Evolutionary conservation across 2,113 vertebrate genomes (phyloP), one percentile per base, ranked within the genome.

Genomic region (Tyto alba): DNA sequence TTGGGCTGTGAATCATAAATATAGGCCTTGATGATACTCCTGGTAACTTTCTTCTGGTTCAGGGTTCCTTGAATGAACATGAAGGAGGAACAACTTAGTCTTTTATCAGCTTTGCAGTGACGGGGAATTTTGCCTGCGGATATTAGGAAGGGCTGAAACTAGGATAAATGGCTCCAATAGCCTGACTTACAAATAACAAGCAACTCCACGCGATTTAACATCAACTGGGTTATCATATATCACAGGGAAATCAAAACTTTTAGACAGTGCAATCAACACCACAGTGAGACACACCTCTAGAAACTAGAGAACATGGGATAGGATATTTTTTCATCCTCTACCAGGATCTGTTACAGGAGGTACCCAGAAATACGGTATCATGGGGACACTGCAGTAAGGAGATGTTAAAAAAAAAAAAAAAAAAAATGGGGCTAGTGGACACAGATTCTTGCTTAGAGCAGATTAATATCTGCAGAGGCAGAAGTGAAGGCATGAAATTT

Each of bases 121-220:
- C 4, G 55, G 48, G 40, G 55, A 92, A 94, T 95, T 93, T 96
- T 92, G 95, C 95, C 96, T 48, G 83, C 95, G 94, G 95, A 76
- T 82, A 92, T 89, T 69, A 85, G 91, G 86, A 96, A 92, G 41
- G 79, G 76, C 53, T 97, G 86, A 96, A 97, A 96, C 69, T 10
- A 95, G 95, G 93, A 97, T 94, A 95, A 97, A 97, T 97, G 95
- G 83, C 66, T 96, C 88, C 94, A 96, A 96, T 94, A 96, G 88
- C 83, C 93, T 73, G 80, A 90, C 85, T 92, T 92, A 96, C 91
- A 95, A 93, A 95, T 91, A 96, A 80, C 89, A 94, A 94, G 81
- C 74, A 59, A 29, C 77, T 82, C 81, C 68, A 55, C 56, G 91
- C 87, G 89, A 93, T 95, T 96, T 95, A 96, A 89, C 93, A 96